Percentiles rank a stretch among this genome's conserved stretches.
phyloP scores from a whole-genome alignment of 2,113 vertebrate genomes.

The Ctenodactylus gundi region DNA sequence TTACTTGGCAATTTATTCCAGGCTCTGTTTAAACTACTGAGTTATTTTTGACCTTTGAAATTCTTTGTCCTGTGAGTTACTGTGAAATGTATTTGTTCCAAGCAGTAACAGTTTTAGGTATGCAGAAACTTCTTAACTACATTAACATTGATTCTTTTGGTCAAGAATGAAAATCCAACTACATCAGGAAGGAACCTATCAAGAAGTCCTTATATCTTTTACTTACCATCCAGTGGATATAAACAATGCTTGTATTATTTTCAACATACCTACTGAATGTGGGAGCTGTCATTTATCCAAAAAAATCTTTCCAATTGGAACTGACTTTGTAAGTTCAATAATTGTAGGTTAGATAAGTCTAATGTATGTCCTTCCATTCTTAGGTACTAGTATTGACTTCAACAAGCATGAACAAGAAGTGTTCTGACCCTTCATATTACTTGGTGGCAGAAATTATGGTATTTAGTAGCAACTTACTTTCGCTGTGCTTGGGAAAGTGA shows the following conservation, averaged over 20 bases:
- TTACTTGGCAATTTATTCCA: constrained; percentile 48
- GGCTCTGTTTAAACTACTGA: constrained; percentile 18
- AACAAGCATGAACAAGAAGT: background rate
- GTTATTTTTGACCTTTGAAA: constrained; percentile 1
- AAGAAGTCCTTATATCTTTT: background rate
- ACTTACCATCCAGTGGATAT: background rate
- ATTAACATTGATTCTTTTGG: constrained; percentile 24
- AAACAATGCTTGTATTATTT: background rate
- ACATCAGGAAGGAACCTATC: background rate
- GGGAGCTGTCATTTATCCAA: background rate
- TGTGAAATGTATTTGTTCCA: constrained; percentile 30
- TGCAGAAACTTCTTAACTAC: background rate
- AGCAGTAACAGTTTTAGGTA: background rate
- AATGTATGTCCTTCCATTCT: background rate
- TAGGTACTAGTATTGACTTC: background rate
- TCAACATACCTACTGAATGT: background rate
- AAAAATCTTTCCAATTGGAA: background rate
- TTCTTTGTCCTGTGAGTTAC: background rate
- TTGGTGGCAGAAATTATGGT: background rate
- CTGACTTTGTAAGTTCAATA: background rate
- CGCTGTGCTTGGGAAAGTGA: background rate
- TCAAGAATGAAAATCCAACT: constrained; percentile 15
- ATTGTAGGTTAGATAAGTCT: background rate
- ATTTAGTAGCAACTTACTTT: background rate
- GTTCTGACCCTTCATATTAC: background rate